Percentiles rank a stretch among this genome's conserved stretches.
Conservation (phyloP, 2,113 vertebrate genomes). For the Mus spicilegus region DNA sequence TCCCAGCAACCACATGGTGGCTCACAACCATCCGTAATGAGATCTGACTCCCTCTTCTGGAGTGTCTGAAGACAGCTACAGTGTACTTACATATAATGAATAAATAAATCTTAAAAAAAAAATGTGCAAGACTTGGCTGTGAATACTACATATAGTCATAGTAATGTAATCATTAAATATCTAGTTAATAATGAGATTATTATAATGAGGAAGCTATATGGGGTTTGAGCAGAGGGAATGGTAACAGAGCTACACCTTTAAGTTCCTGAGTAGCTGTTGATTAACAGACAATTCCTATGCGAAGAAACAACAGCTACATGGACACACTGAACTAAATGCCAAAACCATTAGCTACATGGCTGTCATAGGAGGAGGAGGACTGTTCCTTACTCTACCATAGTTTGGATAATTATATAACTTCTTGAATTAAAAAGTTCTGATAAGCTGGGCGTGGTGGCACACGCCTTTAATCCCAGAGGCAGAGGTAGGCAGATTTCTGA, state of each 20-base stretch:
- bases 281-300: background rate
- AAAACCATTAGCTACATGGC: background rate
- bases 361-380: background rate
- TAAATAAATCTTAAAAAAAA: background rate
- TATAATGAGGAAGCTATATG: background rate
- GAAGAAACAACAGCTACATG: background rate
- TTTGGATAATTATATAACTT: background rate
- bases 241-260: background rate
- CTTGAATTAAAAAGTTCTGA: background rate
- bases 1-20: no score
- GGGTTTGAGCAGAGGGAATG: background rate
- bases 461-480: no score
- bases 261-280: background rate
- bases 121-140: background rate
- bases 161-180: background rate
- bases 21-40: no score
- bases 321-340: background rate
- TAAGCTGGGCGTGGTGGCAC: background rate
- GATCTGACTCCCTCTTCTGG: no score
- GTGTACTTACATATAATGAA: no score
- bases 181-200: background rate
- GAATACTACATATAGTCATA: background rate
- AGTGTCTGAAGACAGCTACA: no score
- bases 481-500: no score
- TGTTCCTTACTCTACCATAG: background rate